Evolutionary conservation across 2,888 invertebrate genomes (phyloP), one percentile per base, ranked within the genome.

Genomic region (Ophion costatus): DNA sequence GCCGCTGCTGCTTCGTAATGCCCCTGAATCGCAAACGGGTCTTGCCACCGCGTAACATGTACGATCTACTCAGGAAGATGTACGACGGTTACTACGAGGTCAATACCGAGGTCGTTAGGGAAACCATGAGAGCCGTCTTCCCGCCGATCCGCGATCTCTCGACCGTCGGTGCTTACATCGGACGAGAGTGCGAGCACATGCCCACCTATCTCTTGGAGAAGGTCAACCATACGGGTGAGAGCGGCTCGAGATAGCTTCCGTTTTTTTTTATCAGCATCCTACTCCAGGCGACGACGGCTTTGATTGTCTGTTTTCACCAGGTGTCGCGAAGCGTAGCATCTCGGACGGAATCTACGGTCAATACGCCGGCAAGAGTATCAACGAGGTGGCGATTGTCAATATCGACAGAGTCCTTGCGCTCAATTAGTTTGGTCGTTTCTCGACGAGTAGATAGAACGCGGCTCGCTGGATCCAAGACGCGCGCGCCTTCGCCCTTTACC

Each of bases 1-100:
- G 95, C 57, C 94, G 94, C 76, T 96, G 97, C 42, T 99, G 99
- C 94, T 99, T 98, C 94, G 96, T 98, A 22, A 98, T 98, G 97
- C 97, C 97, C 0, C 94, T 99, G 91, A 97, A 98, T 94, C 96
- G 97, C 45, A 95, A 95, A 51, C 94, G 96, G 80, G 97, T 98
- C 86, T 94, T 97, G 90, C 96, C 97, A 61, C 99, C 99, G 4
- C 96, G 95, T 88, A 97, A 96, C 90, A 95, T 97, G 92, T 95
- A 95, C 88, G 98, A 98, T 94, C 95, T 97, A 20, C 95, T 98
- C 87, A 95, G 95, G 88, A 98, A 97, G 94, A 97, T 98, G 96
- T 95, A 96, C 93, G 95, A 96, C 87, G 96, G 95, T 94, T 97
- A 97, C 92, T 98, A 97, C 92, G 96, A 96, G 91, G 97, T 98